phyloP scores from a whole-genome alignment of 2,888 invertebrate genomes.

The Hedya salicella region DNA sequence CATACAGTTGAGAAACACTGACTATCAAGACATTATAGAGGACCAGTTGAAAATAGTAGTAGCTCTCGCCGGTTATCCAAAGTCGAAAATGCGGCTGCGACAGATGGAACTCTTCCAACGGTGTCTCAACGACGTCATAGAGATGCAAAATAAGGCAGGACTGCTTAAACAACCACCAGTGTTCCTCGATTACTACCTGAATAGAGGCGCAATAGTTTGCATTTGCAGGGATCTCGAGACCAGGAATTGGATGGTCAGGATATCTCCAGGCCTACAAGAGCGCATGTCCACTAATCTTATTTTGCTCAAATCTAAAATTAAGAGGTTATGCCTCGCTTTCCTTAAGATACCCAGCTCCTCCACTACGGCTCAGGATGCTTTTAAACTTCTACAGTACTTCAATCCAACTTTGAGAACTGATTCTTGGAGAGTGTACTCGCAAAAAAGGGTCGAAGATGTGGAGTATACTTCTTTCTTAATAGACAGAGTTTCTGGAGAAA shows the following conservation, averaged over 20 bases:
- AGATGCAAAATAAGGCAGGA: constrained; percentile 73
- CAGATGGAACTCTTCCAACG: constrained; percentile 72
- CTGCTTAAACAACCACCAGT: constrained; percentile 66
- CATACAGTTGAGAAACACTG: constrained; percentile 67
- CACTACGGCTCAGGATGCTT: constrained; percentile 68
- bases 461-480: constrained; percentile 72
- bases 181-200: constrained; percentile 74
- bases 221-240: constrained; percentile 72
- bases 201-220: constrained; percentile 74
- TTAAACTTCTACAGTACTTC: constrained; percentile 76
- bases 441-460: constrained; percentile 60
- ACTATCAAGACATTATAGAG: constrained; percentile 73
- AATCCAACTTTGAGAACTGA: constrained; percentile 71
- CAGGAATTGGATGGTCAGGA: constrained; percentile 73
- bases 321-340: constrained; percentile 70
- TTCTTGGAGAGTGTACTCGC: constrained; percentile 71
- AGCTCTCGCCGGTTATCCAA: constrained; percentile 73
- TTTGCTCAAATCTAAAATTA: constrained; percentile 68
- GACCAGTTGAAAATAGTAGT: constrained; percentile 70
- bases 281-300: constrained; percentile 70
- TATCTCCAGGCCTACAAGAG: constrained; percentile 74
- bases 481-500: constrained; percentile 73
- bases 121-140: constrained; percentile 66
- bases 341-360: constrained; percentile 70
- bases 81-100: constrained; percentile 68